Evolutionary conservation across 2,797 vertebrate species (phyloP).

Genomic region (Petrocephalus schoutedeni): DNA sequence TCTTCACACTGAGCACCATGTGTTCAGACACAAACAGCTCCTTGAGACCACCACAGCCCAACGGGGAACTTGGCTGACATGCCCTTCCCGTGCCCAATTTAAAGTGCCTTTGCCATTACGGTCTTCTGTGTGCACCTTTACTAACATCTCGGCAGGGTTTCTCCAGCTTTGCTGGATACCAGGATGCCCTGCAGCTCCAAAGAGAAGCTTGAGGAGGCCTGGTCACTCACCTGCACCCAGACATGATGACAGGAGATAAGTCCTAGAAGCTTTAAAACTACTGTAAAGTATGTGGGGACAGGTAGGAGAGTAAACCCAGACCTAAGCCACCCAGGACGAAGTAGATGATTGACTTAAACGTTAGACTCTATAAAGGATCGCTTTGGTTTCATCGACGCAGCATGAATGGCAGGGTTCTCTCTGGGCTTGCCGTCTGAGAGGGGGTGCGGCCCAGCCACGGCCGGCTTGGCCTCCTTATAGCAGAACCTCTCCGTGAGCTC

Average conservation of each 20-base stretch:
- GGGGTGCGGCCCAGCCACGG: conserved; percentile 59
- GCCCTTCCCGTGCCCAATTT: conserved; percentile 51
- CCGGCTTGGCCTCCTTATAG: conserved; percentile 72
- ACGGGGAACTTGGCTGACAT: conserved; percentile 40
- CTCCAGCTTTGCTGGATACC: conserved; percentile 71
- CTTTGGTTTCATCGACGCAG: conserved; percentile 88
- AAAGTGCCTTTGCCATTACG: conserved; percentile 75
- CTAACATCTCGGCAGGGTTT: conserved; percentile 72
- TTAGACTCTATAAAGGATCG: conserved; percentile 96
- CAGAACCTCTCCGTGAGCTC: conserved; percentile 69
- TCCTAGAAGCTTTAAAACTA: conserved; percentile 28
- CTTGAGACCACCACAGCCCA: conserved; percentile 45
- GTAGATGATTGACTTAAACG: conserved; percentile 60
- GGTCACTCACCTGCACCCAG: not conserved
- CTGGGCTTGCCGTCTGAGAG: conserved; percentile 67
- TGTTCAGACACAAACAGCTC: conserved; percentile 43
- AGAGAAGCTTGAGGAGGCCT: conserved; percentile 46
- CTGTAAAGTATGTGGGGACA: not conserved
- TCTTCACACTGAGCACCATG: conserved; percentile 51
- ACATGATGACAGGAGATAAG: conserved; percentile 21
- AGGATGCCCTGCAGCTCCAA: conserved; percentile 59
- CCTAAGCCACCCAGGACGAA: conserved; percentile 20
- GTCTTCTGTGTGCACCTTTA: conserved; percentile 58
- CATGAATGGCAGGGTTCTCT: conserved; percentile 71
- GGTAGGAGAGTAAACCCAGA: conserved; percentile 29